phyloP scores from a whole-genome alignment of 2,113 vertebrate species.

The Poeciliopsis prolifica region DNA sequence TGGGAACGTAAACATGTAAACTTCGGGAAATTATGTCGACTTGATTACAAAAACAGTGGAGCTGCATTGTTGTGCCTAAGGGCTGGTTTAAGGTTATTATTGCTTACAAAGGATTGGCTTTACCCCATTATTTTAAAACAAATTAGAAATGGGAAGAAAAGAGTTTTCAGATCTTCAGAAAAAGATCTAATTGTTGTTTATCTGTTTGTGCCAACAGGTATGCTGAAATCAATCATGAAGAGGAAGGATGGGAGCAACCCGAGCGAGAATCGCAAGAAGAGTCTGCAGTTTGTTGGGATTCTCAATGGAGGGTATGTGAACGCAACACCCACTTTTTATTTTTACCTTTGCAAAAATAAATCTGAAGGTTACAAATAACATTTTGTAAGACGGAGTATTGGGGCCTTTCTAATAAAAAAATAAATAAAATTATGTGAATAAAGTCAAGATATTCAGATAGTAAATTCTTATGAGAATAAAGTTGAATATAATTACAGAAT shows the following conservation, averaged over 20 bases:
- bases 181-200: neutral
- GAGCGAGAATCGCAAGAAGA: conserved; percentile 85
- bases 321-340: conserved; percentile 60
- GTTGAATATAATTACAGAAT: too few relatives aligned
- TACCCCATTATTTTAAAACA: neutral
- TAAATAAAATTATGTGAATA: too few relatives aligned
- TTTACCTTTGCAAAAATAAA: conserved; percentile 35
- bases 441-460: too few relatives aligned
- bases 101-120: neutral
- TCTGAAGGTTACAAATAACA: conserved; percentile 11
- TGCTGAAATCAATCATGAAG: conserved; percentile 97
- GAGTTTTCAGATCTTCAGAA: neutral
- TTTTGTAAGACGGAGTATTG: neutral
- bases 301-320: conserved; percentile 92
- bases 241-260: conserved; percentile 82
- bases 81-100: neutral
- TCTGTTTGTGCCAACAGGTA: conserved; percentile 70
- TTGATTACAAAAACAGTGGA: neutral
- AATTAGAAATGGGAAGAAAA: too few relatives aligned
- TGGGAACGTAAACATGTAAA: too few relatives aligned
- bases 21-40: too few relatives aligned
- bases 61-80: neutral
- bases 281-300: conserved; percentile 93
- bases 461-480: too few relatives aligned
- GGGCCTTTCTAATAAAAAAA: too few relatives aligned